Evolutionary conservation across 2,888 invertebrate genomes (phyloP).

Genomic region (Holacanthella duospinosa): DNA sequence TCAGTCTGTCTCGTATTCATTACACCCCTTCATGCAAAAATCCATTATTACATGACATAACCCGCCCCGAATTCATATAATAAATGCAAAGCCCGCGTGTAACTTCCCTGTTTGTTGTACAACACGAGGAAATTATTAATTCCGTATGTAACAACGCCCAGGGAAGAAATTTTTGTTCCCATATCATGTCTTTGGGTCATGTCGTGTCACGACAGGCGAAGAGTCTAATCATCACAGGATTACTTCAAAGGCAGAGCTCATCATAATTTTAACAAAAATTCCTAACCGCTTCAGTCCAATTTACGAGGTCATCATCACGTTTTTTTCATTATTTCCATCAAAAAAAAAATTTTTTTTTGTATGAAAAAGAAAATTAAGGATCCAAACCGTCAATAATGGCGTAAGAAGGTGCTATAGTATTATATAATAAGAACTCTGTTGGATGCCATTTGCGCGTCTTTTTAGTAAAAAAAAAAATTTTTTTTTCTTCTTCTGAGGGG

Average conservation of each 20-base stretch:
- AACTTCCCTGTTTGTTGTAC: not conserved
- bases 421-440: too few relatives aligned
- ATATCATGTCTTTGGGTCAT: not conserved
- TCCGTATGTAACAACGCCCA: not conserved
- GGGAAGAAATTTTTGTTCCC: not conserved
- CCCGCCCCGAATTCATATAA: not conserved
- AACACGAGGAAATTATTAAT: not conserved
- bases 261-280: not conserved
- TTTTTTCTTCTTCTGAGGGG: too few relatives aligned
- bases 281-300: too few relatives aligned
- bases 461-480: too few relatives aligned
- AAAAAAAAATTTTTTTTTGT: too few relatives aligned
- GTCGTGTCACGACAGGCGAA: not conserved
- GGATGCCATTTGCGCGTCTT: too few relatives aligned
- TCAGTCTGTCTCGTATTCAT: not conserved
- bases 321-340: too few relatives aligned
- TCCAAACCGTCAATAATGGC: too few relatives aligned
- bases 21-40: not conserved
- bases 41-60: not conserved
- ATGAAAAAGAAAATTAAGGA: too few relatives aligned
- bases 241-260: too few relatives aligned
- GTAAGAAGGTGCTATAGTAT: too few relatives aligned
- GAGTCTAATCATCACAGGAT: not conserved
- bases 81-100: not conserved
- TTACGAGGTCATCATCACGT: too few relatives aligned